Base-by-base conservation (phyloP, 2,888 invertebrate genomes). In the Polyploca ridens region DNA sequence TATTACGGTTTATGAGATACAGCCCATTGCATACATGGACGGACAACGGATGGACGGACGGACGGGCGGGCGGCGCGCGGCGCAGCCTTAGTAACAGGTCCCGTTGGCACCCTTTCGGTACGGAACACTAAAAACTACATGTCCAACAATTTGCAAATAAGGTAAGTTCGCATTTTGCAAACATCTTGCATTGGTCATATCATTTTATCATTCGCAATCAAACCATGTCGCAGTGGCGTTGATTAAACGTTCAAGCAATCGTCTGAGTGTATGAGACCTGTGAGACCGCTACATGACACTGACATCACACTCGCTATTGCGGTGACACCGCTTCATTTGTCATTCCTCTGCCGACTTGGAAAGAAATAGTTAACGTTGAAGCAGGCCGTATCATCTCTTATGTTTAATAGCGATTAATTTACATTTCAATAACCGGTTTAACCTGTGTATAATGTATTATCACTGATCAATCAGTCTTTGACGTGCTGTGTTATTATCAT, bases 401-500 rank as follows among this genome's bases (percentile, higher is more conserved):
- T 72, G 72, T 85, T 81, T 77, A 81, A 74, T 76, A 76, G 76
- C 76, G 79, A 78, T 82, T 80, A 82, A 84, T 84, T 83, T 83
- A 78, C 74, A 78, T 82, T 79, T 83, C 76, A 79, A 79, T 77
- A 80, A 85, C 86, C 81, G 80, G 84, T 85, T 79, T 69, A 68
- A 72, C 71, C 75, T 63, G 72, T 71, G 74, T 69, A 76, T 83
- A 82, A 82, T 83, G 81, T 82, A 84, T 82, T 87, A 88, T 89
- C 88, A 84, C 84, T 84, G 83, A 89, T 90, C 89, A 85, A 89
- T 89, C 89, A 85, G 74, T 78, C 72, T 85, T 81, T 89, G 89
- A 89, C 87, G 83, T 81, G 85, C 88, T 83, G 82, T 88, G 79
- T 88, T 87, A 90, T 90, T 89, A 89, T 85, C 79, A 83, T 82